phyloP scores from a whole-genome alignment of 2,113 vertebrate genomes.

The Muscicapa adusta region DNA sequence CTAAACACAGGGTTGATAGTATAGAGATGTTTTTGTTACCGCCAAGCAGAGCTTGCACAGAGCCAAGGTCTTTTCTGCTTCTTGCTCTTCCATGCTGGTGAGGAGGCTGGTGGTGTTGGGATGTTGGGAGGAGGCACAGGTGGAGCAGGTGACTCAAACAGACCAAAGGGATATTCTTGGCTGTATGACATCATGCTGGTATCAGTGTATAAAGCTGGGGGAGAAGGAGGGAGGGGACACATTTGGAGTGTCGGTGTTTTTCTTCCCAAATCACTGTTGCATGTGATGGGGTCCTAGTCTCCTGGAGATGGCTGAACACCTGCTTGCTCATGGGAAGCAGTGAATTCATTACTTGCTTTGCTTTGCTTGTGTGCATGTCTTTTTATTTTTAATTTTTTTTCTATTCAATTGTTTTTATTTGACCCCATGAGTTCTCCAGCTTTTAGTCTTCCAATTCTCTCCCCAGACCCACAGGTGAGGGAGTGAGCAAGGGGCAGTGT shows the following conservation, averaged over 20 bases:
- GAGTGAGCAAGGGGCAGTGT: not conserved
- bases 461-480: not conserved
- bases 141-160: no score
- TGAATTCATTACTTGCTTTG: not conserved
- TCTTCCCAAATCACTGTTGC: not conserved
- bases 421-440: not conserved
- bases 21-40: not conserved
- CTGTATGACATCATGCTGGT: no score
- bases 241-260: not conserved
- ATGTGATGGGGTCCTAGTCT: fast-evolving
- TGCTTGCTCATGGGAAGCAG: not conserved
- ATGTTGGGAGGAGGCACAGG: not conserved
- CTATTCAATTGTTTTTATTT: not conserved
- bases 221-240: no score
- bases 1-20: no score
- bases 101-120: not conserved
- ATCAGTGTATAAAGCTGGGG: not conserved
- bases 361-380: not conserved
- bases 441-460: not conserved
- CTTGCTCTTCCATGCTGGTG: fast-evolving
- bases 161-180: not conserved
- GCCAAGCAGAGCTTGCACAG: not conserved
- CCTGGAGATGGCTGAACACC: not conserved
- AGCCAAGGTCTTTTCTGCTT: not conserved
- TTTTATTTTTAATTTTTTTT: not conserved